Conservation (phyloP, 2,797 vertebrate genomes). For the Phataginus tricuspis region DNA sequence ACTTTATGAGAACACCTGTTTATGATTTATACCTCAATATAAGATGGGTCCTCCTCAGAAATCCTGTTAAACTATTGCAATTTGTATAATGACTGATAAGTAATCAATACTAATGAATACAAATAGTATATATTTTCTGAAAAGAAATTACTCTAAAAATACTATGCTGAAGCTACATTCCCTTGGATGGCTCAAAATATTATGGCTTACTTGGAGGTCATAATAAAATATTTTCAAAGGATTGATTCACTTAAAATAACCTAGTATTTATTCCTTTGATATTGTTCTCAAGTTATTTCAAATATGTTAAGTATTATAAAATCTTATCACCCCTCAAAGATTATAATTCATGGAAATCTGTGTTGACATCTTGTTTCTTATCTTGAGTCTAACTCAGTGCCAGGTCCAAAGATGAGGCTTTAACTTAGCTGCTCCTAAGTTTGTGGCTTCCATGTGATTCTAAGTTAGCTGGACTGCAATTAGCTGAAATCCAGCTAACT, state of each 20-base stretch:
- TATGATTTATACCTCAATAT: not conserved
- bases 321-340: not conserved
- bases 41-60: not conserved
- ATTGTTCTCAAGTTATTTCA: conserved; percentile 43
- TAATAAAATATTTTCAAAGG: conserved; percentile 49
- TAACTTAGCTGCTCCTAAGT: not conserved
- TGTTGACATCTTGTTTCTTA: not conserved
- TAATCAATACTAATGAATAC: conserved; percentile 54
- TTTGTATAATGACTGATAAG: not conserved
- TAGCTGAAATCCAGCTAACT: conserved; percentile 20
- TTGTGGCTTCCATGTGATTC: not conserved
- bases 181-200: not conserved
- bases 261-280: conserved; percentile 39
- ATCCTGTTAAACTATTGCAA: not conserved
- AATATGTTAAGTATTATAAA: not conserved
- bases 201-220: conserved; percentile 41
- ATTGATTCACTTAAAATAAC: conserved; percentile 16
- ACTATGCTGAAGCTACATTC: conserved; percentile 37
- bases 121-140: conserved; percentile 46
- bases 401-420: not conserved
- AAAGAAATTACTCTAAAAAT: conserved; percentile 40
- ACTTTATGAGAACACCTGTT: conserved; percentile 20
- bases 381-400: not conserved
- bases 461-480: not conserved
- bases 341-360: not conserved